phyloP scores from a whole-genome alignment of 2,888 invertebrate genomes.

The Netelia melanura region DNA sequence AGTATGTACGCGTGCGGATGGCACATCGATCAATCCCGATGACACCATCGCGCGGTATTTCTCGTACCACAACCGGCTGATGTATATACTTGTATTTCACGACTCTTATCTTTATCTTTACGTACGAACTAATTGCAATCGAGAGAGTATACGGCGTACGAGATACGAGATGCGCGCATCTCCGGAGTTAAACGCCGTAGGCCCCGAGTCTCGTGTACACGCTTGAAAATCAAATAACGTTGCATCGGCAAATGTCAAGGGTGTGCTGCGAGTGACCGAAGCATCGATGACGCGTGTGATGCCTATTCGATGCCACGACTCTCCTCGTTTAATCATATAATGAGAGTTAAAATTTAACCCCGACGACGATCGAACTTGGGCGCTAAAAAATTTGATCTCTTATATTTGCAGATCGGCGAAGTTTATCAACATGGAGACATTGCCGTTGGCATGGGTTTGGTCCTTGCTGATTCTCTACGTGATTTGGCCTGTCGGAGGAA shows the following conservation, averaged over 20 bases:
- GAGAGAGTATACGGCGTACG: constrained; percentile 23
- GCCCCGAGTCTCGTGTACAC: constrained; percentile 12
- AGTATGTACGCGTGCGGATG: constrained; percentile 15
- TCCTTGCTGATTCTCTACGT: constrained; percentile 69
- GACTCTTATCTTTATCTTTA: constrained; percentile 52
- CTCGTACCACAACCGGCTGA: neutral
- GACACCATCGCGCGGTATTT: constrained; percentile 38
- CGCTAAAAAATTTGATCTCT: neutral
- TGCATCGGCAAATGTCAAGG: constrained; percentile 55
- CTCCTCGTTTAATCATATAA: no score
- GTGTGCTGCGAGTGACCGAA: constrained; percentile 10
- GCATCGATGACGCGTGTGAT: no score
- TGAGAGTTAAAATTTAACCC: no score
- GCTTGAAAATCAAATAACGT: constrained; percentile 45
- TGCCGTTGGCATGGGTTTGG: constrained; percentile 69
- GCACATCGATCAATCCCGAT: constrained; percentile 52
- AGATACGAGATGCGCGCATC: constrained; percentile 32
- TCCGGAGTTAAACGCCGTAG: constrained; percentile 15
- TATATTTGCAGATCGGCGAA: constrained; percentile 38
- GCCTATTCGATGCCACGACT: no score
- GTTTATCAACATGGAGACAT: constrained; percentile 52
- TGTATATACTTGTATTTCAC: constrained; percentile 20
- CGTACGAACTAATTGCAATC: constrained; percentile 55
- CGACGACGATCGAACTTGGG: no score
- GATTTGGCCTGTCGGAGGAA: constrained; percentile 64